Percentiles rank a stretch among this genome's conserved stretches.
phyloP scores from a whole-genome alignment of 64 coral and sea anemone genomes.

The Hydrozoanthus tunicans region DNA sequence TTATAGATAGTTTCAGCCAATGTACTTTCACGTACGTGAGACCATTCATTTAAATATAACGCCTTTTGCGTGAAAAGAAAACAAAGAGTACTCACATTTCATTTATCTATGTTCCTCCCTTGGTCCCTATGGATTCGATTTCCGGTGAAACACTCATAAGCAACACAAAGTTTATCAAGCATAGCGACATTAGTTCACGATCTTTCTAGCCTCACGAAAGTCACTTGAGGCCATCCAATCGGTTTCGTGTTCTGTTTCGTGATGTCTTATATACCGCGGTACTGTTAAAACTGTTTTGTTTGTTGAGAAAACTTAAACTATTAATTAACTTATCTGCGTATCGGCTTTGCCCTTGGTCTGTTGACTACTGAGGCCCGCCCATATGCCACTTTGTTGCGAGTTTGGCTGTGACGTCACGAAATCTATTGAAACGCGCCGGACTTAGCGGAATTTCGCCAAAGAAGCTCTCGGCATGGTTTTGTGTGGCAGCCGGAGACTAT shows the following conservation, averaged over 20 bases:
- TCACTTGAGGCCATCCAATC: background rate
- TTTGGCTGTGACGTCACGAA: slow-evolving; percentile 33
- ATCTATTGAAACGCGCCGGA: slow-evolving; percentile 20
- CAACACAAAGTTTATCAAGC: background rate
- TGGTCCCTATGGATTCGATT: background rate
- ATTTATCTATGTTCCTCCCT: background rate
- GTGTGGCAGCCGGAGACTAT: background rate
- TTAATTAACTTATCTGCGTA: slow-evolving; percentile 9
- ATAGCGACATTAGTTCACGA: background rate
- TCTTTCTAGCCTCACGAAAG: background rate
- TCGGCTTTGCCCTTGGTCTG: background rate
- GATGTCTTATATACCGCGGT: background rate
- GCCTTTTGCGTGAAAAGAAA: slow-evolving; percentile 25
- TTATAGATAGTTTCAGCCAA: no score
- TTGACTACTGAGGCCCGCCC: slow-evolving; percentile 2
- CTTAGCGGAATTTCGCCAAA: slow-evolving; percentile 9
- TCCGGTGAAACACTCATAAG: slow-evolving; percentile 2
- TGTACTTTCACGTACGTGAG: slow-evolving; percentile 10
- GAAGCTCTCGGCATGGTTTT: background rate
- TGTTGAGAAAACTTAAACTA: background rate
- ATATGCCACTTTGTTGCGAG: slow-evolving; percentile 55
- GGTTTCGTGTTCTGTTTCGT: background rate
- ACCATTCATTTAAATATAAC: slow-evolving; percentile 9
- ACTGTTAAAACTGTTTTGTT: background rate
- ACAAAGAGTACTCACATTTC: background rate